phyloP scores from a whole-genome alignment of 2,888 invertebrate species.

The Gandaritis pyraliata region DNA sequence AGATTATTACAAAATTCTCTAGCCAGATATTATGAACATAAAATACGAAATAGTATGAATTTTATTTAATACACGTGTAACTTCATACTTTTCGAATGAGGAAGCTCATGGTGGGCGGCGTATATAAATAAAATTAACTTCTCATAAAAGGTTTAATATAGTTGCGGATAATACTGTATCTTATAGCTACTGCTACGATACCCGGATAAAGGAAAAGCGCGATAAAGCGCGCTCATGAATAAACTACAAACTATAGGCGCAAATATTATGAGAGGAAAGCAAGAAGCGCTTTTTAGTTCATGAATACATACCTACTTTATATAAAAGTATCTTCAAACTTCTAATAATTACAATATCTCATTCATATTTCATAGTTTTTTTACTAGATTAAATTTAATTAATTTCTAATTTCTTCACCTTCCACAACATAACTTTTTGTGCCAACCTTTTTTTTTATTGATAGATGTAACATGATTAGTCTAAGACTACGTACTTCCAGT shows the following conservation, averaged over 20 bases:
- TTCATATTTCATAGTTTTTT: too few relatives aligned
- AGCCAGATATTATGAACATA: slow-evolving; percentile 6
- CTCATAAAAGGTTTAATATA: slow-evolving; percentile 67
- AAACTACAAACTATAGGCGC: neutral
- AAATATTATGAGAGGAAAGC: too few relatives aligned
- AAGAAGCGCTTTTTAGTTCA: too few relatives aligned
- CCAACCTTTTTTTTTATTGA: too few relatives aligned
- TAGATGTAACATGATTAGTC: too few relatives aligned
- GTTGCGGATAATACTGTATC: slow-evolving; percentile 55
- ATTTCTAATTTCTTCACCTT: too few relatives aligned
- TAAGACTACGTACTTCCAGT: too few relatives aligned
- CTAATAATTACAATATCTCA: too few relatives aligned
- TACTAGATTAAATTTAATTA: too few relatives aligned
- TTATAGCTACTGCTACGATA: neutral
- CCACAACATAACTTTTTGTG: too few relatives aligned
- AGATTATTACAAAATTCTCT: slow-evolving; percentile 4
- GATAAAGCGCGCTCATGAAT: neutral
- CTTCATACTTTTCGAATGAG: slow-evolving; percentile 56
- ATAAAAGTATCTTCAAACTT: too few relatives aligned
- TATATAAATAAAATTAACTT: slow-evolving; percentile 66
- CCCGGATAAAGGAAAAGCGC: neutral
- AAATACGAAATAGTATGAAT: slow-evolving; percentile 48
- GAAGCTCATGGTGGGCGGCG: slow-evolving; percentile 64
- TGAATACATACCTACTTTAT: too few relatives aligned
- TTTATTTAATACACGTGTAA: slow-evolving; percentile 58